Evolutionary conservation across 1,140 invertebrate species (phyloP).

Genomic region (Heliothis virescens): DNA sequence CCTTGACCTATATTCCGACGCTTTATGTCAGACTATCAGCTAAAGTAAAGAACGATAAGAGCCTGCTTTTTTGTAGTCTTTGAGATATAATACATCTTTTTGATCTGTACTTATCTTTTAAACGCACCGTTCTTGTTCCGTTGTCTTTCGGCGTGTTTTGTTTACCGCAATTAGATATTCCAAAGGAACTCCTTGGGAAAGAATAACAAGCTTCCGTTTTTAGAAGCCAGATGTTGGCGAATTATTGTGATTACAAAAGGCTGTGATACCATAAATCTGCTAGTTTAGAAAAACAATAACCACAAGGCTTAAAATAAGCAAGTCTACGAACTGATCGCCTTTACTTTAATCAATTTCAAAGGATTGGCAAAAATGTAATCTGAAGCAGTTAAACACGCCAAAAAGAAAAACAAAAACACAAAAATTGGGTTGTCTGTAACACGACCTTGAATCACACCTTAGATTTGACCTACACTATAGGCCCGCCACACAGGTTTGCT

Average conservation of each 20-base stretch:
- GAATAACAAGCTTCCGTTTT: no score
- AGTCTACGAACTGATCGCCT: no score
- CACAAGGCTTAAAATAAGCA: no score
- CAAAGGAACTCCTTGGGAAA: no score
- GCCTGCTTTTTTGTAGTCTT: not conserved
- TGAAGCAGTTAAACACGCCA: not conserved
- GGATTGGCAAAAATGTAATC: not conserved
- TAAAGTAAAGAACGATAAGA: slow-evolving; percentile 8
- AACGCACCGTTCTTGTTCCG: no score
- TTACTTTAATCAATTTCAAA: not conserved
- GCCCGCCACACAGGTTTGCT: slow-evolving; percentile 25
- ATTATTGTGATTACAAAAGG: not conserved
- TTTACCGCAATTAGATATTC: no score
- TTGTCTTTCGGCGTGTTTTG: no score
- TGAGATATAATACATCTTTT: not conserved
- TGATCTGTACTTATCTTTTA: not conserved
- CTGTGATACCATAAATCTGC: no score
- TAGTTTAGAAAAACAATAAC: no score
- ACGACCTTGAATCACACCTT: slow-evolving; percentile 41
- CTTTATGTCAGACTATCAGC: slow-evolving; percentile 2
- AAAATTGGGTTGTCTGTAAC: not conserved
- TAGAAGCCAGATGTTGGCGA: not conserved
- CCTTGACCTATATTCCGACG: slow-evolving; percentile 13
- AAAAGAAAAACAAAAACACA: not conserved
- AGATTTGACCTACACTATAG: slow-evolving; percentile 8